Evolutionary conservation across 2,888 invertebrate genomes (phyloP).

Genomic region (Caenorhabditis japonica): DNA sequence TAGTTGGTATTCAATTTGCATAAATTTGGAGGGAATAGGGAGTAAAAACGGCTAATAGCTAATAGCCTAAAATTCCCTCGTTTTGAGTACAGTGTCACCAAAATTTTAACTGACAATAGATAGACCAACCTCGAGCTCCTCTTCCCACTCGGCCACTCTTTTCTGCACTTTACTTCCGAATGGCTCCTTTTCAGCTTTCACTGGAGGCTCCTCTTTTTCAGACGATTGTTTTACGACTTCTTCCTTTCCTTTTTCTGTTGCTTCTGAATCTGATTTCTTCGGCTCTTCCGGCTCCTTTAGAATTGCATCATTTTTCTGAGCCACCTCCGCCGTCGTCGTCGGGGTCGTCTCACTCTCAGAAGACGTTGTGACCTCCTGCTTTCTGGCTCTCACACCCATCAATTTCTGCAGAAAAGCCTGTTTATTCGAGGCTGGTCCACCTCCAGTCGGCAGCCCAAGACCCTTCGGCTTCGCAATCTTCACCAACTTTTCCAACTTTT

Average conservation of each 20-base stretch:
- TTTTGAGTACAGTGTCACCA: too few relatives aligned
- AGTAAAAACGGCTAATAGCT: too few relatives aligned
- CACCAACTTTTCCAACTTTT: constrained; percentile 64
- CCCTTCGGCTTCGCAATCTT: constrained; percentile 68
- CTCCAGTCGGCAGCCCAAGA: constrained; percentile 20
- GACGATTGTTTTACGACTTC: constrained; percentile 16
- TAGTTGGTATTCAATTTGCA: too few relatives aligned
- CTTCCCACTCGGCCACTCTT: constrained; percentile 47
- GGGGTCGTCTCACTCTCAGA: not conserved
- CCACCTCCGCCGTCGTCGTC: not conserved
- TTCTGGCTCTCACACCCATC: constrained; percentile 45
- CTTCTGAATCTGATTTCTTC: not conserved
- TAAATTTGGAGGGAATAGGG: too few relatives aligned
- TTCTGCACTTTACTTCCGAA: constrained; percentile 37
- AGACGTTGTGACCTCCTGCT: constrained; percentile 14
- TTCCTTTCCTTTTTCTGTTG: constrained; percentile 3
- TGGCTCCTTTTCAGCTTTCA: too few relatives aligned
- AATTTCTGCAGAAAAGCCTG: constrained; percentile 63
- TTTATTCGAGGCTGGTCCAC: constrained; percentile 41
- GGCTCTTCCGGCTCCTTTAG: not conserved
- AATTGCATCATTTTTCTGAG: not conserved
- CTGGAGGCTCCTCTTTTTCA: constrained; percentile 12
- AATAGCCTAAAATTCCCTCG: too few relatives aligned
- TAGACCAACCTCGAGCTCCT: constrained; percentile 34
- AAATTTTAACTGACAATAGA: too few relatives aligned